phyloP scores from a whole-genome alignment of 2,888 invertebrate genomes.

The Scaptomyza caliginosa region DNA sequence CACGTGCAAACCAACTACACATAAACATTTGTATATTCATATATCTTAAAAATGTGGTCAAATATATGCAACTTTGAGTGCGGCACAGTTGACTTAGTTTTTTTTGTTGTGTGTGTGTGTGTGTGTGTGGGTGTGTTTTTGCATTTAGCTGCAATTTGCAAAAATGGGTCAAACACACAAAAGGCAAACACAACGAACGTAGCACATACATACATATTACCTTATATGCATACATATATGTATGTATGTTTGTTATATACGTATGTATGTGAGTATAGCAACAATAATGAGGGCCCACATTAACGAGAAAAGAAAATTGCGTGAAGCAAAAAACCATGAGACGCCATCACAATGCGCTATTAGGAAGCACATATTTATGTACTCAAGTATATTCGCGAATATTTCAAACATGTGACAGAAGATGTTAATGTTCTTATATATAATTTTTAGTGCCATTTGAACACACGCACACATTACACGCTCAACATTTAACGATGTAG shows the following conservation, averaged over 20 bases:
- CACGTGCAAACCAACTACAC: not conserved
- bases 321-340: conserved; percentile 23
- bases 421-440: conserved; percentile 1
- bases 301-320: conserved; percentile 30
- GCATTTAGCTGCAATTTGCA: conserved; percentile 22
- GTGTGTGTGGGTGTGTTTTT: conserved; percentile 8
- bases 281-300: conserved; percentile 52
- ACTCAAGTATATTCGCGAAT: conserved; percentile 5
- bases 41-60: conserved; percentile 15
- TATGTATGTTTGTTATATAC: not conserved
- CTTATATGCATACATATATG: conserved; percentile 6
- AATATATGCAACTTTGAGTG: conserved; percentile 20
- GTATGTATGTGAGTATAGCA: conserved; percentile 6
- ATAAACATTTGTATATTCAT: not conserved
- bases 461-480: conserved; percentile 8
- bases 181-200: conserved; percentile 30
- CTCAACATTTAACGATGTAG: conserved; percentile 5
- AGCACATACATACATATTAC: not conserved
- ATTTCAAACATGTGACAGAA: not conserved
- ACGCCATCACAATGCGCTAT: conserved; percentile 42
- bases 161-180: conserved; percentile 62
- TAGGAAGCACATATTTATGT: conserved; percentile 38
- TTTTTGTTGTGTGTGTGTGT: too few relatives aligned
- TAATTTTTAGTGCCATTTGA: not conserved
- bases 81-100: conserved; percentile 23